phyloP scores from a whole-genome alignment of 2,797 vertebrate species.

The Tinamus major region DNA sequence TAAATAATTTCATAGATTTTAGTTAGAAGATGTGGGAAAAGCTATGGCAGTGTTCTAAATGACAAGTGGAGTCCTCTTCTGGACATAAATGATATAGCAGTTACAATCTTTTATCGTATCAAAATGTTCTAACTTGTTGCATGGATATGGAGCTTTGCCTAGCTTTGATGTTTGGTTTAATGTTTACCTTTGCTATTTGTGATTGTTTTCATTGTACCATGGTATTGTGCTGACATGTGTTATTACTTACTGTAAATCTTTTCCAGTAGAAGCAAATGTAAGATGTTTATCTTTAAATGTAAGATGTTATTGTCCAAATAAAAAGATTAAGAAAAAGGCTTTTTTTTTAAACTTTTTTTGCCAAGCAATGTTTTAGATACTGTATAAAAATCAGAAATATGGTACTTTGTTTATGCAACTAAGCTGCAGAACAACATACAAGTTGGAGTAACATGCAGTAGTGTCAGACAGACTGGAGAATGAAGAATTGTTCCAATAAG shows the following conservation, averaged over 20 bases:
- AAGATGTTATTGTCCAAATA: neutral
- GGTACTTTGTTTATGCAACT: neutral
- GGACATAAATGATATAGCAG: slow-evolving; percentile 55
- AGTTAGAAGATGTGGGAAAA: neutral
- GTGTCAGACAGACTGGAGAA: neutral
- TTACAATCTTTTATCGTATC: neutral
- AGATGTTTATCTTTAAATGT: neutral
- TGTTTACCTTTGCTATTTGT: neutral
- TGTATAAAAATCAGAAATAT: neutral
- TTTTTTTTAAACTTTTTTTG: neutral
- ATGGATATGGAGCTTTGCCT: neutral
- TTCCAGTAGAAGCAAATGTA: neutral
- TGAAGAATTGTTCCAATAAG: neutral
- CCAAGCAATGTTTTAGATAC: neutral
- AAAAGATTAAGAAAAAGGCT: neutral
- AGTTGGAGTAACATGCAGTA: neutral
- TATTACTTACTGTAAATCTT: neutral
- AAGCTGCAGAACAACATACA: neutral
- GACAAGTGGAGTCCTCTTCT: slow-evolving; percentile 63
- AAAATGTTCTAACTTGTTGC: slow-evolving; percentile 25
- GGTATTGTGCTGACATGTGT: neutral
- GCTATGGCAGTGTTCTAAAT: slow-evolving; percentile 32
- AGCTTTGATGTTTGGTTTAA: neutral
- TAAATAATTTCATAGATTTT: slow-evolving; percentile 46
- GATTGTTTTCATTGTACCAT: neutral